Percentiles rank a stretch among this genome's conserved stretches.
These are phyloP conservation scores for Stichodactyla mertensii DNA, from an alignment of 64 coral and sea anemone species.

Conservation along the genomic window DNA sequence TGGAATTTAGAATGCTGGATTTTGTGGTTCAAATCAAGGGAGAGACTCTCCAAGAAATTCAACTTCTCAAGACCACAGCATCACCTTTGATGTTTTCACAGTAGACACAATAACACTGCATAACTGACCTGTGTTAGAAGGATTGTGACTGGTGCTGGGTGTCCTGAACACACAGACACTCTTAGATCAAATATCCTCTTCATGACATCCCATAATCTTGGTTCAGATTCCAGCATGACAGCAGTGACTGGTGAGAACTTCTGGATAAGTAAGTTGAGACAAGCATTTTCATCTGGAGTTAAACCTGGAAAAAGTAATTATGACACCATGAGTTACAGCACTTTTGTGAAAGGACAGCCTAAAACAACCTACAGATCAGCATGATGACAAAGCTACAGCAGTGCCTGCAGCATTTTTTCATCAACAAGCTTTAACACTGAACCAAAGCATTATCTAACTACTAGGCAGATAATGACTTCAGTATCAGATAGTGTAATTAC, in stretches of 20 bases:
- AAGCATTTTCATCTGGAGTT: constrained; percentile 54
- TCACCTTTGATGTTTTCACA: too few species aligned
- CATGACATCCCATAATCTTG: constrained; percentile 29
- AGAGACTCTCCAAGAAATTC: too few species aligned
- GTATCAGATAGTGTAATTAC: constrained; percentile 5
- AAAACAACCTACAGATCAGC: too few species aligned
- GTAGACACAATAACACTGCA: not conserved
- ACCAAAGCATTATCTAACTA: not conserved
- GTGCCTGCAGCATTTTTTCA: too few species aligned
- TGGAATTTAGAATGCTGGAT: too few species aligned
- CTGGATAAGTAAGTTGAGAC: constrained; percentile 36
- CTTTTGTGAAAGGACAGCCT: too few species aligned
- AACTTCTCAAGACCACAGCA: too few species aligned
- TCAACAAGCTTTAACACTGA: too few species aligned
- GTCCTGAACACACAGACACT: constrained; percentile 41
- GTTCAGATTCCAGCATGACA: constrained; percentile 29
- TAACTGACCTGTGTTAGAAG: constrained; percentile 17
- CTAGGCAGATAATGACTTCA: not conserved
- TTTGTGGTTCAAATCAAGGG: too few species aligned
- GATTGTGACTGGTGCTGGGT: constrained; percentile 16
- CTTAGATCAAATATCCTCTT: constrained; percentile 10
- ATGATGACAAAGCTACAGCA: too few species aligned
- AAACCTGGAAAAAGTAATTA: not conserved
- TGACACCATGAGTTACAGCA: not conserved
- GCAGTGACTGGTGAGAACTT: constrained; percentile 53